phyloP scores from a whole-genome alignment of 2,888 invertebrate genomes.

The Drepanosiphum platanoidis region DNA sequence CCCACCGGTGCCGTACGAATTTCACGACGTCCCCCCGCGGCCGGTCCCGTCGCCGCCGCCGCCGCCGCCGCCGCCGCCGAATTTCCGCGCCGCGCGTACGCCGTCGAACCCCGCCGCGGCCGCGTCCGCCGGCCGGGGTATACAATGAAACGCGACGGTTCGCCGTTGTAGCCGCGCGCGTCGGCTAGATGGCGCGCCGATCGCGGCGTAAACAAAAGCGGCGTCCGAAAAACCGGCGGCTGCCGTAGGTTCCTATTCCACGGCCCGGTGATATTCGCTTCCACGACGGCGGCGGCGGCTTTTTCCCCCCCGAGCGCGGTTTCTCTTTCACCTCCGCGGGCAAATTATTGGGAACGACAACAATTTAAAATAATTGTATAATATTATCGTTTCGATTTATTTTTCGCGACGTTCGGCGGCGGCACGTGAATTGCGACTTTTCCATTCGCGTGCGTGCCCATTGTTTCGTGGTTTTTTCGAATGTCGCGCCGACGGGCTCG shows the following conservation, averaged over 20 bases:
- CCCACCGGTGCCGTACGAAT: neutral
- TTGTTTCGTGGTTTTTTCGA: too few species aligned
- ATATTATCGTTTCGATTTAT: too few species aligned
- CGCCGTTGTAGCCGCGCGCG: neutral
- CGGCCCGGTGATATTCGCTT: constrained; percentile 3
- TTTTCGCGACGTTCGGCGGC: too few species aligned
- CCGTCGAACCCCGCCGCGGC: neutral
- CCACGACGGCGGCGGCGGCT: neutral
- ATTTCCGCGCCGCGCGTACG: constrained; percentile 10
- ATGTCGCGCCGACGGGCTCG: too few species aligned
- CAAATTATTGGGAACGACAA: too few species aligned
- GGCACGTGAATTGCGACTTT: too few species aligned
- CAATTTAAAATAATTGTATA: too few species aligned
- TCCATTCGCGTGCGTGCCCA: too few species aligned
- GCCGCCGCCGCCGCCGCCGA: neutral
- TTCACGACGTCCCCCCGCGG: neutral
- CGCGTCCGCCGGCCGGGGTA: neutral
- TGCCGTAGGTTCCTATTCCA: constrained; percentile 18
- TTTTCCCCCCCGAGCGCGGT: too few species aligned
- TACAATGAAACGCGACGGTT: too few species aligned
- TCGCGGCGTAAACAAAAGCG: constrained; percentile 30
- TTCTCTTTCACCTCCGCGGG: too few species aligned
- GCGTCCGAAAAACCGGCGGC: constrained; percentile 14
- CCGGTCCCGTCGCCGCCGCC: too few species aligned
- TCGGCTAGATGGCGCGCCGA: constrained; percentile 37